Base-by-base conservation (phyloP, 2,888 invertebrate genomes). In the Electrophaes corylata region DNA sequence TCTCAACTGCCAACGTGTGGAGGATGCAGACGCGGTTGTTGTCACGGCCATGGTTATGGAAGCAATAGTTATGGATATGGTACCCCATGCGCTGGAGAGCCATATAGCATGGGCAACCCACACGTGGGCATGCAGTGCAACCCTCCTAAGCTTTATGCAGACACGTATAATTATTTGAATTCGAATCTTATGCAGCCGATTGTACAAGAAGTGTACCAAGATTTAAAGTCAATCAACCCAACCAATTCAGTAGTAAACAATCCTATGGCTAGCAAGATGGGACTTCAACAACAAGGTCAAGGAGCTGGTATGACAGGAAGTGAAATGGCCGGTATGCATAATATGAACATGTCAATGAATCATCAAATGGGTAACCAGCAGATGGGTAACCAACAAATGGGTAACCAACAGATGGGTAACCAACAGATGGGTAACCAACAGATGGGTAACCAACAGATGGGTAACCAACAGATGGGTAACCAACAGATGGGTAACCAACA, bases 121-220 rank as follows among this genome's bases (percentile, higher is more conserved):
- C 81, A 79, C 49, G 83, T 82, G 80, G 83, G 84, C 5, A 46
- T 54, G 14, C 70, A 60, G 14, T 84, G 85, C 52, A 85, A 89
- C 51, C 81, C 88, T 31, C 71, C 80, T 0, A 83, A 86, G 62
- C 72, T 88, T 1, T 90, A 84, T 49, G 70, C 81, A 33, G 88
- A 91, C 23, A 89, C 91, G 0, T 89, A 87, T 58, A 80, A 67
- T 35, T 90, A 88, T 66, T 72, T 91, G 31, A 88, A 79, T 52
- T 65, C 77, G 57, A 89, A 88, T 59, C 68, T 90, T 11, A 86
- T 91, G 86, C 84, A 88, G 59, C 91, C 91, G 0, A 75, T 81
- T 1, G 74, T 91, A 3, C 73, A 86, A 56, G 91, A 91, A 73
- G 90, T 91, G 1, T 88, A 89, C 58, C 64, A 86, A 2, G 91